Evolutionary conservation across 2,797 vertebrate species (phyloP).

Genomic region (Heterohyrax brucei): DNA sequence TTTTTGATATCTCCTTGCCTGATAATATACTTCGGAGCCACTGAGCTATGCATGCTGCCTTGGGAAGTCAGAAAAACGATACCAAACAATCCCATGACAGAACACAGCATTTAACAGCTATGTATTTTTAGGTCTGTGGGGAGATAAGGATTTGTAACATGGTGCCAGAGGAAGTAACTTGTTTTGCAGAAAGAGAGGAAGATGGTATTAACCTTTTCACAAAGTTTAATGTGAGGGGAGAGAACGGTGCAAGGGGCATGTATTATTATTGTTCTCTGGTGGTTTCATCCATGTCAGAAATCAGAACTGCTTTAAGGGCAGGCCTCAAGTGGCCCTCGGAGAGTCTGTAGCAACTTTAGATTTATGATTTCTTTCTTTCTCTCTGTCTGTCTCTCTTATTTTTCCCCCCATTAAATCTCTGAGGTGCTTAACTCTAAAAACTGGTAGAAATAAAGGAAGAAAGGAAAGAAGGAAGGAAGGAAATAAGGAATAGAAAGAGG

Average conservation of each 20-base stretch:
- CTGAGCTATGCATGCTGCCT: background rate
- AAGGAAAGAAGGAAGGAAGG: background rate
- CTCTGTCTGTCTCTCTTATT: background rate
- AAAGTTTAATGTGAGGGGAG: background rate
- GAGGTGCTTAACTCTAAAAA: slow-evolving; percentile 20
- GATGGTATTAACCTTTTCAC: slow-evolving; percentile 6
- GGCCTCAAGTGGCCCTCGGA: background rate
- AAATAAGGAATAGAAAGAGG: background rate
- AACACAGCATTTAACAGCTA: slow-evolving; percentile 14
- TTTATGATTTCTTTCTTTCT: background rate
- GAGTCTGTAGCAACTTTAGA: background rate
- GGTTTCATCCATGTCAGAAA: background rate
- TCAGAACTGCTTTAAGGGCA: background rate
- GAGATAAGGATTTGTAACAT: slow-evolving; percentile 18
- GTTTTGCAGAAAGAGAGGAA: slow-evolving; percentile 58
- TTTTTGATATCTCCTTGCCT: background rate
- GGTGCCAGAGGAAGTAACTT: slow-evolving; percentile 31
- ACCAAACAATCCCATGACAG: background rate
- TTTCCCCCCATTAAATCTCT: background rate
- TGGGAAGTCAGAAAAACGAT: background rate
- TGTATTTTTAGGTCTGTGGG: slow-evolving; percentile 1
- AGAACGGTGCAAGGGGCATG: background rate
- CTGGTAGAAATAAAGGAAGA: background rate
- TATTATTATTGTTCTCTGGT: background rate
- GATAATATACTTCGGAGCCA: background rate